Base-by-base conservation (phyloP, 2,797 vertebrate genomes). In the Hirundo rustica region DNA sequence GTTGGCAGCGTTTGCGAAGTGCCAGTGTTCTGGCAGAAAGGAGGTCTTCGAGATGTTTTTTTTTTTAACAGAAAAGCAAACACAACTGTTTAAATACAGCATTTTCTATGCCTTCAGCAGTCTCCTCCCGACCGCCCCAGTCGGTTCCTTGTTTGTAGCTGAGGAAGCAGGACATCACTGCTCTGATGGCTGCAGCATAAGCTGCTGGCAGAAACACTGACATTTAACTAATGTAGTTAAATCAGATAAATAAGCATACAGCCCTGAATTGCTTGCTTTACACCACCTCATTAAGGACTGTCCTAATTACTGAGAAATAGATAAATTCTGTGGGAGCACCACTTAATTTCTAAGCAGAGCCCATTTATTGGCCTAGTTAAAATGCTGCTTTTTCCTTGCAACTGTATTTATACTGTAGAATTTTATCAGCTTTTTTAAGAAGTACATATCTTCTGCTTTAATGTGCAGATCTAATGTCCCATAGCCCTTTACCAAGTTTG, bases 71-170 rank as follows among this genome's bases (percentile, higher is more conserved):
- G 58, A 83, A 95, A 77, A 94, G 45, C 84, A 89, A 96, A 94
- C 86, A 95, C 67, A 92, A 91, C 84, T 93, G 92, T 96, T 95
- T 85, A 94, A 96, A 95, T 85, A 90, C 42, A 73, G 50, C 36
- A 32, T 83, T 93, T 92, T 89, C 87, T 90, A 51, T 92, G 45
- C 82, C 32, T 42, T 89, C 77, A 64, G 73, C 72, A 79, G 91
- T 21, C 68, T 89, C 61, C 75, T 92, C 68, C 84, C 77, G 30
- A 18, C 10, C 0, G 1, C 22, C 36, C 73, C n/a, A n/a, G 29
- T 8, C 72, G 44, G 45, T 26, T 53, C 71, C 58, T 62, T 64
- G 47, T 82, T 55, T 61, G 66, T 40, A 44, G 44, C 62, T 79
- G 57, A n/a, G 66, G 58, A 85, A 94, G 68, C 23, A 65, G 68